These are phyloP conservation scores for Kudoa iwatai DNA, from an alignment of 30 jellyfish, hydroid and myxozoan genomes.

Conservation along the genomic window DNA sequence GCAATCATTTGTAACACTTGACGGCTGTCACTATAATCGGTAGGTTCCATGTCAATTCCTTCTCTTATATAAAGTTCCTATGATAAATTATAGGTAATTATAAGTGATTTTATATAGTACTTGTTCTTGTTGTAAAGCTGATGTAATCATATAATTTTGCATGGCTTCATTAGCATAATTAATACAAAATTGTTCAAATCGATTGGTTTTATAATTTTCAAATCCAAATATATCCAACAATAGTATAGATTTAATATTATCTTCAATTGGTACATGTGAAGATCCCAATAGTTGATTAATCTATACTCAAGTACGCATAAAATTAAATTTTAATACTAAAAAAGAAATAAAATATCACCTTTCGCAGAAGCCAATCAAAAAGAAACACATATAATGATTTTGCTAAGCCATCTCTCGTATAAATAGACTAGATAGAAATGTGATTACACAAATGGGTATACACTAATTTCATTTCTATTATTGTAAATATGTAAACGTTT, in stretches of 20 bases:
- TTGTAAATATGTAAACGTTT: no score
- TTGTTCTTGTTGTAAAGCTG: slow-evolving; percentile 35
- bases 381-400: slow-evolving; percentile 69
- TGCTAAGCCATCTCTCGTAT: slow-evolving; percentile 79
- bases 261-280: slow-evolving; percentile 4
- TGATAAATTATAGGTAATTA: no score
- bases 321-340: neutral
- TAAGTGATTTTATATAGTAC: no score
- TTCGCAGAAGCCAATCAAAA: slow-evolving; percentile 65
- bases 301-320: no score
- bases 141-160: slow-evolving; percentile 33
- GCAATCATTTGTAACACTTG: no score
- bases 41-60: no score
- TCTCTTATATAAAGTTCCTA: no score
- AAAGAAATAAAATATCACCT: slow-evolving; percentile 4
- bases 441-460: no score
- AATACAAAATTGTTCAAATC: slow-evolving; percentile 69
- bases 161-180: slow-evolving; percentile 53
- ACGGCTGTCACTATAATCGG: no score
- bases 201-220: slow-evolving; percentile 38
- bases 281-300: slow-evolving; percentile 4
- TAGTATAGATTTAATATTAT: no score
- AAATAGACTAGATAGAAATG: no score
- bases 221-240: slow-evolving; percentile 72
- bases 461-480: no score